phyloP scores from a whole-genome alignment of 2,888 invertebrate genomes.

The Malachius bipustulatus region DNA sequence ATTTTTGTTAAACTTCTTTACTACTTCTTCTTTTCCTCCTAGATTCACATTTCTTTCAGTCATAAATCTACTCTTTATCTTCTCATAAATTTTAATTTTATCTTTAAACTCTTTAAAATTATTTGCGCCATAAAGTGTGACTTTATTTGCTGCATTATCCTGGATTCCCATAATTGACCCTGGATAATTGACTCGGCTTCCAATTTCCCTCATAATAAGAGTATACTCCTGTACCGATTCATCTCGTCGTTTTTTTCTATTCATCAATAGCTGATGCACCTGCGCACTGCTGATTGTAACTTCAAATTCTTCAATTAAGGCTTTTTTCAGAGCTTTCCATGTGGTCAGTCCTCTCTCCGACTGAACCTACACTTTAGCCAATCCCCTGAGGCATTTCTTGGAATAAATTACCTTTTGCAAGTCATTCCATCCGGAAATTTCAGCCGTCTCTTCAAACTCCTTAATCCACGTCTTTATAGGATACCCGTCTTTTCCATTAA shows the following conservation, averaged over 20 bases:
- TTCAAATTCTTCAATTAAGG: conserved; percentile 20
- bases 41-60: too few species aligned
- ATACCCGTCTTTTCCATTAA: conserved; percentile 20
- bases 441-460: conserved; percentile 23
- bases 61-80: background rate
- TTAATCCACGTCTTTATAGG: conserved; percentile 21
- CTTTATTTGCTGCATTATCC: conserved; percentile 6
- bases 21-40: too few species aligned
- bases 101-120: conserved; percentile 8
- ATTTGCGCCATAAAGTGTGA: conserved; percentile 6
- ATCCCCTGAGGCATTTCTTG: conserved; percentile 22
- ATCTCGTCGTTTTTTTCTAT: conserved; percentile 25
- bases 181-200: conserved; percentile 12
- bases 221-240: conserved; percentile 29
- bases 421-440: conserved; percentile 21
- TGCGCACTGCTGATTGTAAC: conserved; percentile 19
- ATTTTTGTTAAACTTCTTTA: too few species aligned
- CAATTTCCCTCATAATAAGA: conserved; percentile 27
- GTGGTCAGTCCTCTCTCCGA: conserved; percentile 20
- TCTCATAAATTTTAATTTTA: conserved; percentile 1
- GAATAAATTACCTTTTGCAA: conserved; percentile 23
- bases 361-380: conserved; percentile 23
- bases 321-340: conserved; percentile 19
- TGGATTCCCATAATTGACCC: too few species aligned
- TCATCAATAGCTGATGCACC: conserved; percentile 17